Conservation (phyloP, 2,888 invertebrate genomes). For the Periphyllus acericola region DNA sequence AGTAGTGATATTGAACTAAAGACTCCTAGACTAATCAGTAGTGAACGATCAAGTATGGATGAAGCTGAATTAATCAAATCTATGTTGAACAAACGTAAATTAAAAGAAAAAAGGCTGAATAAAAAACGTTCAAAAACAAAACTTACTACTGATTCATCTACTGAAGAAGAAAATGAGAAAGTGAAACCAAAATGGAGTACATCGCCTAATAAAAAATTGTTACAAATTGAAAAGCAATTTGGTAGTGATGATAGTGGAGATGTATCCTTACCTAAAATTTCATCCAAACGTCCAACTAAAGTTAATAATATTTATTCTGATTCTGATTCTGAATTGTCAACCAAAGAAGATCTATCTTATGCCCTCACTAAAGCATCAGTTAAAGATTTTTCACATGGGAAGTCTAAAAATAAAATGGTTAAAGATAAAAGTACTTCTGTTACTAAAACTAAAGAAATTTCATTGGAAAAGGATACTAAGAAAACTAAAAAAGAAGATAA, state of each 20-base stretch:
- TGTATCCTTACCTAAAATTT: constrained; percentile 69
- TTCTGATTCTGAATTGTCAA: constrained; percentile 74
- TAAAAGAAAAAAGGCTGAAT: constrained; percentile 64
- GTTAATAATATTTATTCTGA: constrained; percentile 75
- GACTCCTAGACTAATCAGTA: constrained; percentile 63
- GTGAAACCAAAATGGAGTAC: constrained; percentile 65
- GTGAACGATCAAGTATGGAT: constrained; percentile 64
- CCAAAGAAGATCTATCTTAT: constrained; percentile 72
- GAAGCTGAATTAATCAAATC: constrained; percentile 62
- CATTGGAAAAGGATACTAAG: constrained; percentile 69
- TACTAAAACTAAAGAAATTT: constrained; percentile 60
- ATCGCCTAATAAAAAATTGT: constrained; percentile 67
- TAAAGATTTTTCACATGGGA: constrained; percentile 78
- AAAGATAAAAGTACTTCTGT: constrained; percentile 60
- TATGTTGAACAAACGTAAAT: constrained; percentile 59
- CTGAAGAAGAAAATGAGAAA: constrained; percentile 70
- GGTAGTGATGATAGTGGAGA: constrained; percentile 80
- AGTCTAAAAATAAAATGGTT: constrained; percentile 65
- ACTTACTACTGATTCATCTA: constrained; percentile 68
- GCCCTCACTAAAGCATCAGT: constrained; percentile 85
- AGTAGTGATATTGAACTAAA: constrained; percentile 69
- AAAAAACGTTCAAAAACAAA: constrained; percentile 64
- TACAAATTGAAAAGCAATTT: constrained; percentile 58
- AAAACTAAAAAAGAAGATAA: constrained; percentile 67
- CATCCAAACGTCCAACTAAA: constrained; percentile 63